Evolutionary conservation across 2,888 invertebrate genomes (phyloP), one percentile per base, ranked within the genome.

Genomic region (Hesperia comma): DNA sequence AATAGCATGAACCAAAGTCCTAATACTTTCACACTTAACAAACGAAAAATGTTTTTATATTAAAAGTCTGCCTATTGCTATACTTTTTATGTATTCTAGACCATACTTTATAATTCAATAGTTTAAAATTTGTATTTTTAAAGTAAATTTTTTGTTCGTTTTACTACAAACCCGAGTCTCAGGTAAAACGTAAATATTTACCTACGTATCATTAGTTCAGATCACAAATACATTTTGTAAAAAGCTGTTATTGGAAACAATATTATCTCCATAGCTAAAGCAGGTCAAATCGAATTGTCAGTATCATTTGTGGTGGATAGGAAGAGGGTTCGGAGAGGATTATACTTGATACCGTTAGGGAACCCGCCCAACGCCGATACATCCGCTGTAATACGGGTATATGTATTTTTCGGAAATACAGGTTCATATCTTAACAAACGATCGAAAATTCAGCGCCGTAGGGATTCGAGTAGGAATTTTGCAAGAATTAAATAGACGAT

Each of bases 371-470:
- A 33, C 63, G 17, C 12, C 54, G 33, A 66, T 66, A 60, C 60
- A 46, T 58, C 64, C 60, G 46, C 17, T 19, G 40, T 21, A 66
- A 63, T 26, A 26, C 26, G 26, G 5, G 26, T 60, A 57, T 67
- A 70, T 69, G 26, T 70, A 61, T 51, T 55, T 41, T 58, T 63
- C 64, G 68, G 69, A 68, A 72, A 70, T 71, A 54, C 53, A 51
- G 49, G 54, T 32, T 12, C 62, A 63, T 71, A 73, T 73, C 71
- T 70, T 58, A 54, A 56, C 56, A 69, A 63, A 69, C 60, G 63
- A 72, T 71, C 70, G 70, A 33, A 71, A 71, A 68, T 70, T 63
- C 69, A 62, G 49, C 55, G 63, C 55, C 40, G 10, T 54, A 60
- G 21, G 19, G 21, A 62, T 63, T 69, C 67, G 58, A 54, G 67